Evolutionary conservation across 2,888 invertebrate species (phyloP).

Genomic region (Cephus pygmeus): DNA sequence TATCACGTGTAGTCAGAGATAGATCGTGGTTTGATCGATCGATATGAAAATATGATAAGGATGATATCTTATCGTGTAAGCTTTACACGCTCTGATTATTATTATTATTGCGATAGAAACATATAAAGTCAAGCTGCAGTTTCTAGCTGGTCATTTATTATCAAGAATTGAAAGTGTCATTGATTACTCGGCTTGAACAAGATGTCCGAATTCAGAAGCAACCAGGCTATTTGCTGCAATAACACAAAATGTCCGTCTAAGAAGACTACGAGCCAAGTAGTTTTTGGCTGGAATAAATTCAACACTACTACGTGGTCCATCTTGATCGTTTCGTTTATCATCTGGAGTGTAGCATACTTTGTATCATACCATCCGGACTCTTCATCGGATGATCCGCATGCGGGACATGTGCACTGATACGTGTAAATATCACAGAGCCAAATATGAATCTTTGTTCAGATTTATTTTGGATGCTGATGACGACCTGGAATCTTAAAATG

Average conservation of each 20-base stretch:
- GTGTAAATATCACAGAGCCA: not conserved
- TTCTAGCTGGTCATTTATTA: not conserved
- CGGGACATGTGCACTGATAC: not conserved
- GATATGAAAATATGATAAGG: not conserved
- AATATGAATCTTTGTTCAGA: not conserved
- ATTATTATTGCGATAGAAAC: not conserved
- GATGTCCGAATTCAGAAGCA: slow-evolving; percentile 27
- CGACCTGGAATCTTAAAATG: not conserved
- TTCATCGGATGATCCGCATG: not conserved
- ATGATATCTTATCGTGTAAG: not conserved
- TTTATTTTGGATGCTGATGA: not conserved
- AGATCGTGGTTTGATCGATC: not conserved
- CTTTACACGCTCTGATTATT: not conserved
- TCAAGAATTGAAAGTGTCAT: slow-evolving; percentile 7
- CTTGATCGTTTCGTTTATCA: slow-evolving; percentile 40
- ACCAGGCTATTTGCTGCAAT: slow-evolving; percentile 14
- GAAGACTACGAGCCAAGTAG: slow-evolving; percentile 22
- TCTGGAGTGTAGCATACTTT: slow-evolving; percentile 50
- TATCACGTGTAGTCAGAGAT: not conserved
- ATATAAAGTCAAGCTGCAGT: not conserved
- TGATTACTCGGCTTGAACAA: not conserved
- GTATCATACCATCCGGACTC: slow-evolving; percentile 29
- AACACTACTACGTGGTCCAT: slow-evolving; percentile 35
- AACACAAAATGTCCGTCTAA: not conserved
- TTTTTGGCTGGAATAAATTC: slow-evolving; percentile 55